A percentile compares a stretch with the other conserved stretches of the same genome.
Evolutionary conservation across 2,888 invertebrate species (phyloP).

Genomic region (Cynaeus angustus): DNA sequence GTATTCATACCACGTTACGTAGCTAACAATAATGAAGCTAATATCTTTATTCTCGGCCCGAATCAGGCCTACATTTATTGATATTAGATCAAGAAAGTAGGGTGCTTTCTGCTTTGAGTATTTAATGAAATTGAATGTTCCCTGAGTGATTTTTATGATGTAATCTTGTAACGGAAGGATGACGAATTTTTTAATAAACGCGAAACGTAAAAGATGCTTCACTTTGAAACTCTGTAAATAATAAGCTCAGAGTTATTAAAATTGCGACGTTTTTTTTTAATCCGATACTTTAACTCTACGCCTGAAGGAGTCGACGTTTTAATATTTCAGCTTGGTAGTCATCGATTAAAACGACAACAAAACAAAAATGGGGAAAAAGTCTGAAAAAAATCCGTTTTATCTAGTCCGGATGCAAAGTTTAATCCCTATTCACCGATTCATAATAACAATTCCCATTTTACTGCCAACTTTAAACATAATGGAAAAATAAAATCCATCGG

Average conservation of each 20-base stretch:
- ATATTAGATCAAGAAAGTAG: constrained; percentile 35
- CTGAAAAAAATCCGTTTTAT: constrained; percentile 27
- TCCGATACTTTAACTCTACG: not conserved
- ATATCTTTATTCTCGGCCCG: constrained; percentile 44
- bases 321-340: no score
- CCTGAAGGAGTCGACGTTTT: no score
- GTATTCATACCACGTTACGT: constrained; percentile 18
- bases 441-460: constrained; percentile 33
- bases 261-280: constrained; percentile 3
- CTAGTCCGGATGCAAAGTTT: constrained; percentile 23
- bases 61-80: constrained; percentile 31
- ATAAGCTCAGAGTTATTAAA: constrained; percentile 9
- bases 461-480: constrained; percentile 33
- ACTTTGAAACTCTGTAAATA: constrained; percentile 8
- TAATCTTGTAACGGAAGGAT: constrained; percentile 35
- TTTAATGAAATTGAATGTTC: constrained; percentile 53
- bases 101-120: constrained; percentile 34
- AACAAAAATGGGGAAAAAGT: no score
- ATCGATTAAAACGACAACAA: no score
- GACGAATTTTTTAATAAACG: not conserved
- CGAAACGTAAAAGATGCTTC: constrained; percentile 10
- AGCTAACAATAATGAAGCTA: constrained; percentile 34
- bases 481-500: constrained; percentile 33
- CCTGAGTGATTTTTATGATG: constrained; percentile 53
- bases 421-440: constrained; percentile 39